Evolutionary conservation across 2,797 vertebrate species (phyloP).

Genomic region (Yasuhikotakia modesta): DNA sequence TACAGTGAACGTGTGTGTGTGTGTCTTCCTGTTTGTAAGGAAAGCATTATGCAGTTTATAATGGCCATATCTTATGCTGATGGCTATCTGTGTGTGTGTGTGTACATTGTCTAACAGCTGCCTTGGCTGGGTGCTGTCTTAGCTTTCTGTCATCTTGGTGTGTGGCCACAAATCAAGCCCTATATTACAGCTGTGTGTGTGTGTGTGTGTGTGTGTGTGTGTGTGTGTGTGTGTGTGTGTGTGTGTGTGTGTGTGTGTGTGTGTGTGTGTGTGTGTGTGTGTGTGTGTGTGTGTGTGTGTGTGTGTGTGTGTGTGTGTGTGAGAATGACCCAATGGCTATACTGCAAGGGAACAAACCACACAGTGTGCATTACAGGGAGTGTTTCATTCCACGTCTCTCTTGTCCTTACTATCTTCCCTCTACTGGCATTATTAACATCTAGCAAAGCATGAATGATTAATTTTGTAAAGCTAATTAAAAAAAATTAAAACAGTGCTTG

Average conservation of each 20-base stretch:
- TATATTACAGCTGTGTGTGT: constrained; percentile 21
- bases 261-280: too few relatives aligned
- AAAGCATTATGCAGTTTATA: constrained; percentile 16
- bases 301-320: too few relatives aligned
- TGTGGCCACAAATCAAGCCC: constrained; percentile 36
- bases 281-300: too few relatives aligned
- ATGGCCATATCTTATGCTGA: constrained; percentile 32
- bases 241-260: background rate
- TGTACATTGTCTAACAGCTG: constrained; percentile 29
- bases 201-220: constrained; percentile 16
- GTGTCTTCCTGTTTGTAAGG: constrained; percentile 46
- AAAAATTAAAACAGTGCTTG: constrained; percentile 5
- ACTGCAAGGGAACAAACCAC: constrained; percentile 36
- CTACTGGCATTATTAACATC: constrained; percentile 1
- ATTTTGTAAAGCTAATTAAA: constrained; percentile 25
- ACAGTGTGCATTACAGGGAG: constrained; percentile 21
- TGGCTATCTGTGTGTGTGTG: constrained; percentile 17
- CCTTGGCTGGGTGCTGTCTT: constrained; percentile 29
- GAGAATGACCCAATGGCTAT: constrained; percentile 20
- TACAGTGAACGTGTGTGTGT: constrained; percentile 65
- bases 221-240: constrained; percentile 16
- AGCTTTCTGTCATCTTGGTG: constrained; percentile 46
- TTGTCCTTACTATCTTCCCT: background rate
- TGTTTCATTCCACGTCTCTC: constrained; percentile 36
- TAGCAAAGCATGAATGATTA: constrained; percentile 13